These are phyloP conservation scores for Hymenochirus boettgeri DNA, from an alignment of 2,113 vertebrate genomes.

Conservation along the genomic window DNA sequence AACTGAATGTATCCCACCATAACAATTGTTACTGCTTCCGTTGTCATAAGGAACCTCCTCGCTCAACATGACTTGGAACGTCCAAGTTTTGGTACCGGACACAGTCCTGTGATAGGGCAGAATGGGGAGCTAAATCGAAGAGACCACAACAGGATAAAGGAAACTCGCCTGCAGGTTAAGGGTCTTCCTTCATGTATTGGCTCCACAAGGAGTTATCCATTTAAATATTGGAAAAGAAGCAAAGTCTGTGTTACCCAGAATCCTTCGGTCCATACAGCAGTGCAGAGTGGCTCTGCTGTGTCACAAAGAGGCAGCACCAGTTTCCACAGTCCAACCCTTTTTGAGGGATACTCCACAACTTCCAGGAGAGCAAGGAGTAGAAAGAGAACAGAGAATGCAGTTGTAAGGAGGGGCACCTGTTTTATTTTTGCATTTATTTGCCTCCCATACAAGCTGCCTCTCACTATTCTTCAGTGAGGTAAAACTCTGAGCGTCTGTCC, in stretches of 20 bases:
- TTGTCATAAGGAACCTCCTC: conserved; percentile 9
- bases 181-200: not conserved
- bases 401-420: conserved; percentile 15
- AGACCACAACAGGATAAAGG: not conserved
- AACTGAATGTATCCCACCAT: conserved; percentile 17
- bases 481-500: conserved; percentile 6
- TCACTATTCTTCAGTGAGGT: conserved; percentile 29
- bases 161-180: not conserved
- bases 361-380: conserved; percentile 7
- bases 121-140: not conserved
- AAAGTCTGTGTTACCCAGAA: not conserved
- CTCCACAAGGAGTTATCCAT: conserved; percentile 18
- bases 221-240: conserved; percentile 12
- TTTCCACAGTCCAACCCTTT: conserved; percentile 1
- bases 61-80: not conserved
- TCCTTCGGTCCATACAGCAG: conserved; percentile 9
- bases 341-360: not conserved
- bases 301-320: conserved; percentile 26
- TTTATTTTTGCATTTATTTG: not conserved
- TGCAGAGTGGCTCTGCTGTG: conserved; percentile 4
- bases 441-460: conserved; percentile 21
- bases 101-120: not conserved
- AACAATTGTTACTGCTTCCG: conserved; percentile 11
- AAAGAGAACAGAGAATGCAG: conserved; percentile 26
- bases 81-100: conserved; percentile 7